Conservation (phyloP, 2,113 vertebrate species). For the Ptilorrhoa leucosticta region DNA sequence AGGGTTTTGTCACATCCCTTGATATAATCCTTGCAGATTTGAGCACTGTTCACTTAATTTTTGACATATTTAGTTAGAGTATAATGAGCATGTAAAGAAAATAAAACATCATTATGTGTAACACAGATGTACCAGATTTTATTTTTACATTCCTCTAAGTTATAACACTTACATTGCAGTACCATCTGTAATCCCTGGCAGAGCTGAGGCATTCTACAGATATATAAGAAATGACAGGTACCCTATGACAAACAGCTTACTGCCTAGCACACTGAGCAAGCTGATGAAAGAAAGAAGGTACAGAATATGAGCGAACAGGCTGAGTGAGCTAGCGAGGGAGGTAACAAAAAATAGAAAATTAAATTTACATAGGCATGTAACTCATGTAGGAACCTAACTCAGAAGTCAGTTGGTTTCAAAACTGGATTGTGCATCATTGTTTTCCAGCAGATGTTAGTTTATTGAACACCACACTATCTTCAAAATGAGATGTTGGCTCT, state of each 20-base stretch:
- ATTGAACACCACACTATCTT: neutral
- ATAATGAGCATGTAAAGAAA: conserved; percentile 25
- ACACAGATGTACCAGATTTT: conserved; percentile 41
- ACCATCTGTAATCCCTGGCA: conserved; percentile 47
- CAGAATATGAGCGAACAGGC: neutral
- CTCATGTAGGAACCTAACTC: neutral
- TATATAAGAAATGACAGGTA: conserved; percentile 58
- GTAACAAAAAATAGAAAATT: conserved; percentile 44
- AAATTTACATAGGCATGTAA: conserved; percentile 9
- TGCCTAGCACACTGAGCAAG: conserved; percentile 18
- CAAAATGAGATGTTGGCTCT: neutral
- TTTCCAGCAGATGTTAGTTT: neutral
- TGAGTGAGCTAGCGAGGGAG: neutral
- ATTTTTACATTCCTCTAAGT: conserved; percentile 48
- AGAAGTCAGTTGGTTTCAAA: neutral
- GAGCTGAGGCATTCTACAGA: conserved; percentile 12
- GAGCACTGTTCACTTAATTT: conserved; percentile 43
- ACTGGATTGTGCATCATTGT: neutral
- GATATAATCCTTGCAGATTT: neutral
- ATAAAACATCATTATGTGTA: conserved; percentile 42
- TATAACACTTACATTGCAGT: conserved; percentile 21
- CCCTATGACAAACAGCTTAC: conserved; percentile 55
- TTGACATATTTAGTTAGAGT: conserved; percentile 26
- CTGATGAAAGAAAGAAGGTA: conserved; percentile 52
- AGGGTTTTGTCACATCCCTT: neutral